Evolutionary conservation across 2,797 vertebrate species (phyloP), one percentile per base, ranked within the genome.

Genomic region (Neosalanx taihuensis): DNA sequence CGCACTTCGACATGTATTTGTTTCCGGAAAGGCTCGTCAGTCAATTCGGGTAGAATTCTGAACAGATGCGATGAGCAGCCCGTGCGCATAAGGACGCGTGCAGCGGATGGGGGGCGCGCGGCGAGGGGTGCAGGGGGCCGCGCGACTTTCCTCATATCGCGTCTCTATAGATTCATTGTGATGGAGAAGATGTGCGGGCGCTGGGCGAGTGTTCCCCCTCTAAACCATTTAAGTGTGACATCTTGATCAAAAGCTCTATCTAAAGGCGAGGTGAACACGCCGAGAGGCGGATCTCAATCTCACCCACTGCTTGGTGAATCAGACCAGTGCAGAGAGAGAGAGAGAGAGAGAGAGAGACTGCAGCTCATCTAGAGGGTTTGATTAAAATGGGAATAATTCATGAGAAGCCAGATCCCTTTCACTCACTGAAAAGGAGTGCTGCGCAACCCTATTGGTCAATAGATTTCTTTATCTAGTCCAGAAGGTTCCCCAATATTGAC

Each of bases 31-130:
- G 77, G 49, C 41, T 58, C 74, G 57, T 53, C 4, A 53, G 3
- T 53, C 3, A 4, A 4, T 5, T 56, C 15, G 18, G 68, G 53
- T 71, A 74, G 76, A 73, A 62, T 73, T 78, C 78, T 69, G 81
- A 87, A 74, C 87, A 89, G 84, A 87, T 83, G 83, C 82, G 57
- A 84, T 75, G 83, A 87, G 83, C 86, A 86, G 84, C 72, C 73
- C 72, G 63, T 51, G 76, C 78, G 84, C 83, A 81, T 88, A 83
- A 66, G 76, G 80, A 30, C 73, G 65, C 83, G 69, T 82, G 86
- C 80, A 83, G 84, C 56, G 74, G 10, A 49, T 75, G 86, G 84
- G 84, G 79, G 85, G 86, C 57, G 84, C 73, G 80, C 10, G 51
- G 84, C 71, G 80, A 87, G 23, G 23, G 63, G 82, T 79, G 78